Evolutionary conservation across 2,888 invertebrate genomes (phyloP).

Genomic region (Bombylius major): DNA sequence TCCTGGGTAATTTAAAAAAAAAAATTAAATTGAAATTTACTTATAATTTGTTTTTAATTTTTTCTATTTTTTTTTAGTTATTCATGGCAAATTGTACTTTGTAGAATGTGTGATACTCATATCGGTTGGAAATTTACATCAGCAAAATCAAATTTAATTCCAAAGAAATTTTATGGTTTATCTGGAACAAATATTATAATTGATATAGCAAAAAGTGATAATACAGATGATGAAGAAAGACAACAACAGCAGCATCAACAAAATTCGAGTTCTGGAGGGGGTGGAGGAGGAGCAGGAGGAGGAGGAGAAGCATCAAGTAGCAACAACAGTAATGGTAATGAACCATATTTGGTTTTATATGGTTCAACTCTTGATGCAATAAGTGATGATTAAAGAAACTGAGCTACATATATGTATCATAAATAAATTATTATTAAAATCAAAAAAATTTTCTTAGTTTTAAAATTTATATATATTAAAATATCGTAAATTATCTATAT

Average conservation of each 20-base stretch:
- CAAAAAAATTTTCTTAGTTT: too few relatives aligned
- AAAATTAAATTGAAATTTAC: too few relatives aligned
- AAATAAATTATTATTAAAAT: too few relatives aligned
- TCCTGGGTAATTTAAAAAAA: slow-evolving; percentile 43
- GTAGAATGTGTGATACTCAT: slow-evolving; percentile 52
- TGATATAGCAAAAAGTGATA: slow-evolving; percentile 8
- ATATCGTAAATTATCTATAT: too few relatives aligned
- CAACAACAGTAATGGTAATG: not conserved
- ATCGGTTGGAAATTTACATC: slow-evolving; percentile 75
- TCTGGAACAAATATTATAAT: slow-evolving; percentile 44
- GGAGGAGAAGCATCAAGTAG: not conserved
- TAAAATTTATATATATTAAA: too few relatives aligned
- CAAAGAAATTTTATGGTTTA: slow-evolving; percentile 58
- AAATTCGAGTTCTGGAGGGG: too few relatives aligned
- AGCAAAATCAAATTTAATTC: slow-evolving; percentile 44
- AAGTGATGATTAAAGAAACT: too few relatives aligned
- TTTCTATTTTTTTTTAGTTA: slow-evolving; percentile 43
- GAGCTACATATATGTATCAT: too few relatives aligned
- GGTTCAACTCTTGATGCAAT: not conserved
- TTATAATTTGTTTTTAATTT: too few relatives aligned
- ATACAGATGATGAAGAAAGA: not conserved
- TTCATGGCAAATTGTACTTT: slow-evolving; percentile 66
- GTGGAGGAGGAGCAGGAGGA: not conserved
- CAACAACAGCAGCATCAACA: too few relatives aligned
- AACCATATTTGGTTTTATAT: not conserved